A percentile compares a stretch with the other conserved stretches of the same genome.
Evolutionary conservation across 1,140 invertebrate genomes (phyloP).

Genomic region (Wiebesia pumilae): DNA sequence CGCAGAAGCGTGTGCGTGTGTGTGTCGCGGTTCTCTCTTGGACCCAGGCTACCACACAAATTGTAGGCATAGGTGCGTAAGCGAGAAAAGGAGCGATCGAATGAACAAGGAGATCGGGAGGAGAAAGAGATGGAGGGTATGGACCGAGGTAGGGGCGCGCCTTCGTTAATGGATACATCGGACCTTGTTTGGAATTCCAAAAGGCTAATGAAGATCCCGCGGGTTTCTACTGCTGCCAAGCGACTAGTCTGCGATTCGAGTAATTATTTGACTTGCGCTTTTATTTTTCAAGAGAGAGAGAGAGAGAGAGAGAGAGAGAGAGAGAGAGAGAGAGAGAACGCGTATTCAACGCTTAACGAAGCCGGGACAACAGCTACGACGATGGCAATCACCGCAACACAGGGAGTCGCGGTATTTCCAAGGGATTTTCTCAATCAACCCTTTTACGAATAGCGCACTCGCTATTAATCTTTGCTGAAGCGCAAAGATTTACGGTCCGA

Average conservation of each 20-base stretch:
- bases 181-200: conserved; percentile 61
- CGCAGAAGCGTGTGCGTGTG: background rate
- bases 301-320: too few species aligned
- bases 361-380: background rate
- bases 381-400: background rate
- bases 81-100: background rate
- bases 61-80: background rate
- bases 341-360: background rate
- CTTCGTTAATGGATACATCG: conserved; percentile 57
- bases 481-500: background rate
- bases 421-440: background rate
- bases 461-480: background rate
- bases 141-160: conserved; percentile 39
- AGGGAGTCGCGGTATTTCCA: background rate
- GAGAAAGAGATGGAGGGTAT: background rate
- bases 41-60: background rate
- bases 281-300: background rate
- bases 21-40: background rate
- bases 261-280: conserved; percentile 35
- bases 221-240: background rate
- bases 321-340: background rate
- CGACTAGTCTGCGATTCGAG: background rate
- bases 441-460: background rate
- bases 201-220: conserved; percentile 65
- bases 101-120: background rate